phyloP scores from a whole-genome alignment of 2,888 invertebrate species.

The Papilio demoleus region DNA sequence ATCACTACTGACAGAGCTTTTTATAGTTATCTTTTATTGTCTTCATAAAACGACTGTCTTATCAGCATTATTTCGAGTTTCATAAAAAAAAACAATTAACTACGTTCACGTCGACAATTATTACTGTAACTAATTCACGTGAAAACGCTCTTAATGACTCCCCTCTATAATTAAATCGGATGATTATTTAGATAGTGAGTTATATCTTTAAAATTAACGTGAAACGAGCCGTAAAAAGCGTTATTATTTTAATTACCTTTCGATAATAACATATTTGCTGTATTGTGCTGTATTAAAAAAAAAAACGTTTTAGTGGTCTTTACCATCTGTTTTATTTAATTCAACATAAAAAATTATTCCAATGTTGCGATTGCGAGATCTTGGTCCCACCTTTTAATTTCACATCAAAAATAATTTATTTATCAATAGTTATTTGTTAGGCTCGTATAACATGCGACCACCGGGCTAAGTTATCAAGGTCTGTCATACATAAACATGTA shows the following conservation, averaged over 20 bases:
- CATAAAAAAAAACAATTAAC: slow-evolving; percentile 13
- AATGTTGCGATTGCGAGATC: neutral
- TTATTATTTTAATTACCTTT: neutral
- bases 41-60: slow-evolving; percentile 16
- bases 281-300: neutral
- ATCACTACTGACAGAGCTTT: slow-evolving; percentile 50
- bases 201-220: neutral
- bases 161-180: slow-evolving; percentile 1
- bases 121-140: slow-evolving; percentile 7
- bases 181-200: slow-evolving; percentile 2
- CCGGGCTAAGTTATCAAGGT: slow-evolving; percentile 6
- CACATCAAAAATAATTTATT: neutral
- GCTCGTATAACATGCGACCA: neutral
- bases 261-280: neutral
- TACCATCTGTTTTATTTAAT: too few species aligned
- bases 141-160: slow-evolving; percentile 4
- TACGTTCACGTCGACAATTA: slow-evolving; percentile 2
- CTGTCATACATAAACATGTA: slow-evolving; percentile 10
- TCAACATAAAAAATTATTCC: too few species aligned
- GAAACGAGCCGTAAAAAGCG: neutral
- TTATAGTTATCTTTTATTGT: slow-evolving; percentile 30
- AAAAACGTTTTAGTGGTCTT: too few species aligned
- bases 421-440: neutral
- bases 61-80: slow-evolving; percentile 12
- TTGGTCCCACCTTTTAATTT: neutral